Conservation (phyloP, 2,888 invertebrate genomes). For the Geotrupes spiniger region DNA sequence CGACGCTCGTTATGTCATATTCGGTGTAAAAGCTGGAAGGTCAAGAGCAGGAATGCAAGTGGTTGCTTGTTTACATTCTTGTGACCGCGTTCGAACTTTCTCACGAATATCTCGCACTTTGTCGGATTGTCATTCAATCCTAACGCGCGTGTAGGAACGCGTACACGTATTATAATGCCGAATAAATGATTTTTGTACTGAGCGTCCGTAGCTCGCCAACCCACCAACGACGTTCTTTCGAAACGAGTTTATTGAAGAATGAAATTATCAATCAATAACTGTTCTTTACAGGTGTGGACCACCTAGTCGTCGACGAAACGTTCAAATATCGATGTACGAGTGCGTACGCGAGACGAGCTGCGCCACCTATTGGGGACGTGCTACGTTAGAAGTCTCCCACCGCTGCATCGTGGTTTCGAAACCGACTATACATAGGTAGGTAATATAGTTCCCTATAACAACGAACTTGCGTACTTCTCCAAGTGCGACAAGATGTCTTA, state of each 20-base stretch:
- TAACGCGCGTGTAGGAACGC: conserved; percentile 5
- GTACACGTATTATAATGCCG: too few species aligned
- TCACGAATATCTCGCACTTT: conserved; percentile 25
- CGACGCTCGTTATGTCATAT: conserved; percentile 23
- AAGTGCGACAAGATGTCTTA: too few species aligned
- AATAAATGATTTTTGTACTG: too few species aligned
- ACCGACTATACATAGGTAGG: too few species aligned
- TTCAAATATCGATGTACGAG: too few species aligned
- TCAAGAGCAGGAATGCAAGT: conserved; percentile 22
- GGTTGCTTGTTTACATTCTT: conserved; percentile 26
- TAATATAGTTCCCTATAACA: too few species aligned
- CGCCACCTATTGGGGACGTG: conserved; percentile 9
- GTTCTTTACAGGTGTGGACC: conserved; percentile 11
- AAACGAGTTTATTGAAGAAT: too few species aligned
- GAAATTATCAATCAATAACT: conserved; percentile 4
- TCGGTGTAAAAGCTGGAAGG: conserved; percentile 21
- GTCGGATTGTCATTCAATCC: conserved; percentile 21
- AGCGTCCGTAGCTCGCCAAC: too few species aligned
- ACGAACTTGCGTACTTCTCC: too few species aligned
- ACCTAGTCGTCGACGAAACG: not conserved
- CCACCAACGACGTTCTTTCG: too few species aligned
- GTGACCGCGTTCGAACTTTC: conserved; percentile 25
- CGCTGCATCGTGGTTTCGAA: too few species aligned
- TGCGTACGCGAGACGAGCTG: not conserved
- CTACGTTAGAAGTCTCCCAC: not conserved